These are phyloP conservation scores for Mus spicilegus DNA, from an alignment of 2,113 vertebrate species.

Conservation along the genomic window DNA sequence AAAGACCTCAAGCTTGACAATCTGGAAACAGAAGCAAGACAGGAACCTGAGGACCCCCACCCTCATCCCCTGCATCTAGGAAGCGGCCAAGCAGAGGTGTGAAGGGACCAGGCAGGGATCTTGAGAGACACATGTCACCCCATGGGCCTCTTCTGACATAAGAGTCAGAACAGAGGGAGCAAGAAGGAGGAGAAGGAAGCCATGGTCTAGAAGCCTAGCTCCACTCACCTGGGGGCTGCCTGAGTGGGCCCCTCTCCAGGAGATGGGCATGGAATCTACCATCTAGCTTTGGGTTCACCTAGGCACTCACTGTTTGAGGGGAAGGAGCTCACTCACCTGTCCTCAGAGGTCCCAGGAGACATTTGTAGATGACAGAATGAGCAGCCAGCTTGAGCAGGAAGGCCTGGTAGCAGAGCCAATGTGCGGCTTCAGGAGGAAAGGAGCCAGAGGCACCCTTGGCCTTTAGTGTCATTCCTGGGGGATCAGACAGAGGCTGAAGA, in stretches of 20 bases:
- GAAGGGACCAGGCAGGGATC: neutral
- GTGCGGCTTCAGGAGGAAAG: constrained; percentile 82
- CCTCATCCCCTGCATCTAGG: neutral
- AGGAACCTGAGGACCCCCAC: neutral
- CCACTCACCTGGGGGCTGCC: neutral
- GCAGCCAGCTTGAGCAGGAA: constrained; percentile 85
- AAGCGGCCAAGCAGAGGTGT: neutral
- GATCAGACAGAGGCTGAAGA: neutral
- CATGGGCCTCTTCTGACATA: neutral
- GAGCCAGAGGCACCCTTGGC: constrained; percentile 43
- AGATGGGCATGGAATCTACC: neutral
- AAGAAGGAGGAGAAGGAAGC: no score
- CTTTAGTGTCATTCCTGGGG: constrained; percentile 75
- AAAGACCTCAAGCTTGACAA: neutral
- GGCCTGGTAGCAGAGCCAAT: constrained; percentile 87
- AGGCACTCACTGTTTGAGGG: neutral
- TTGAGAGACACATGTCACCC: no score
- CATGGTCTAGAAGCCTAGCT: neutral
- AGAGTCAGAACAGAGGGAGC: neutral
- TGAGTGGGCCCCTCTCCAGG: neutral
- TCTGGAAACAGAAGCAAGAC: neutral
- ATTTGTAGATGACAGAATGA: constrained; percentile 83
- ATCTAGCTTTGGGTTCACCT: neutral
- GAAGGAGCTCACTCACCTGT: constrained; percentile 74
- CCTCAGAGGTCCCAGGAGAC: constrained; percentile 83